Base-by-base conservation (phyloP, 2,797 vertebrate species). In the Argentina silus region DNA sequence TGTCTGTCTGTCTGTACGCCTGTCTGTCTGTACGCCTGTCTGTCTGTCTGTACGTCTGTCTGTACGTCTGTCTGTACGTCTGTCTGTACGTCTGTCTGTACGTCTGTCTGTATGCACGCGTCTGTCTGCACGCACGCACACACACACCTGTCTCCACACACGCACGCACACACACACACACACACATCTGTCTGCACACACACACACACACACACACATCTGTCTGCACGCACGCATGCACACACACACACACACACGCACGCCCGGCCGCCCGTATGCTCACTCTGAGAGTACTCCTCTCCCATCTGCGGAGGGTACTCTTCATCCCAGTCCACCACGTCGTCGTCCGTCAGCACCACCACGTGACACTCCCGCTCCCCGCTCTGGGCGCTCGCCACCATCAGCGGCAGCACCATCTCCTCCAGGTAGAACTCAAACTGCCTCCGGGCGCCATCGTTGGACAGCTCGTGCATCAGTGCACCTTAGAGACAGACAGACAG, bases 291-390 rank as follows among this genome's bases (percentile, higher is more conserved):
- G 88, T 99, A 98, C 59, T 99, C 98, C 84, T 99, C 98, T 82
- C 98, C 98, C 98, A 99, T 99, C 89, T 98, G 98, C 0, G 98
- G 98, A 0, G 98, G 97, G 70, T 98, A 99, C 79, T 99, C 98
- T 78, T 99, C 97, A 47, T 99, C 98, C 97, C 98, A 99, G 91
- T 99, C 98, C 81, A 99, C 97, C 73, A 98, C 98, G 63, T 99
- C 98, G 42, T 99, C 98, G 3, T 99, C 98, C 0, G 98, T 98
- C 74, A 99, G 95, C 75, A 99, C 98, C 83, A 99, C 98, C 59
- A 99, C 96, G 78, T 99, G 98, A 67, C 98, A 99, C 83, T 99
- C 98, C 62, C 97, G 88, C 90, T 99, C 98, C 0, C 98, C 97
- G 36, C 96, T 98, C 59, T 98, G 97, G 59, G 98, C 97, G 76